Evolutionary conservation across 2,113 vertebrate genomes (phyloP).

Genomic region (Caretta caretta): DNA sequence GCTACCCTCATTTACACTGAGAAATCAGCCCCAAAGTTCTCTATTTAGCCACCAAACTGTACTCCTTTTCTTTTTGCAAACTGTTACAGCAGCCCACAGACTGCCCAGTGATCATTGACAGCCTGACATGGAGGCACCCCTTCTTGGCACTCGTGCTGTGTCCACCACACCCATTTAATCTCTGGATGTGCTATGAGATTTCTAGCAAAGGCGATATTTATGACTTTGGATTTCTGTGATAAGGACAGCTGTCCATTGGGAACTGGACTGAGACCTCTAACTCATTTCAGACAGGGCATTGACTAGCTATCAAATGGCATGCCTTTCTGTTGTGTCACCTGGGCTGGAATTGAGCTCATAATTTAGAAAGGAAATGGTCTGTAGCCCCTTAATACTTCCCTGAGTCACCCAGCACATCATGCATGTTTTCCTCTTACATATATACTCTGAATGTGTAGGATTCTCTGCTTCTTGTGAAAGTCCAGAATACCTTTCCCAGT

Average conservation of each 20-base stretch:
- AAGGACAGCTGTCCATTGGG: background rate
- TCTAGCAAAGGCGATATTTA: background rate
- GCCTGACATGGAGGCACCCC: rapidly evolving
- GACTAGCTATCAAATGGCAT: background rate
- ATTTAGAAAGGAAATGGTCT: background rate
- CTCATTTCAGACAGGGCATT: background rate
- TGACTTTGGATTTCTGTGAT: rapidly evolving
- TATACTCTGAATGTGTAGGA: background rate
- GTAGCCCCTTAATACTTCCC: background rate
- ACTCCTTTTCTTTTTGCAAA: too few species aligned
- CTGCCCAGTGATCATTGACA: rapidly evolving
- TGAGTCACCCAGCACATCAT: background rate
- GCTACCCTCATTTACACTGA: rapidly evolving
- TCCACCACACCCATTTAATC: rapidly evolving
- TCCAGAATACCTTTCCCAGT: background rate
- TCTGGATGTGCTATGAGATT: background rate
- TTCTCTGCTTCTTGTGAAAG: background rate
- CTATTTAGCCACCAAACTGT: background rate
- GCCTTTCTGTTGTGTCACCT: background rate
- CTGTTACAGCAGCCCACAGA: background rate
- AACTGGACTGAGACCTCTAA: background rate
- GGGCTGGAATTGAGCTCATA: background rate
- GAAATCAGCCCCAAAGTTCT: background rate
- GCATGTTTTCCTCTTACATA: background rate
- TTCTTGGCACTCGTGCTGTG: background rate